phyloP scores from a whole-genome alignment of 2,797 vertebrate species.

The Capromys pilorides region DNA sequence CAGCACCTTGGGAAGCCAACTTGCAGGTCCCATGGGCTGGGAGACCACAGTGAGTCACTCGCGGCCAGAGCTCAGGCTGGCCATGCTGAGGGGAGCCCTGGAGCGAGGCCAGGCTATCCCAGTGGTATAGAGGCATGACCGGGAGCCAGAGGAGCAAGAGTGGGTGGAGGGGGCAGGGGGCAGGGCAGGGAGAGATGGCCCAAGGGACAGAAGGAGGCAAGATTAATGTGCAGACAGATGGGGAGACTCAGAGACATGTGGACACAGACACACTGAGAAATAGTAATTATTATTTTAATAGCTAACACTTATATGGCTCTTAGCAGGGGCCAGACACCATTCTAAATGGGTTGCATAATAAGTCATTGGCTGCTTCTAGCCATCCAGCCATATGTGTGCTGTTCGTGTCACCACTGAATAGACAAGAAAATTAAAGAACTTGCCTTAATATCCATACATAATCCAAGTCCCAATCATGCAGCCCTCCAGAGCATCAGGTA shows the following conservation, averaged over 20 bases:
- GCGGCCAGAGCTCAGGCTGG: constrained; percentile 38
- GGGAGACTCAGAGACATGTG: constrained; percentile 34
- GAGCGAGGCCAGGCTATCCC: background rate
- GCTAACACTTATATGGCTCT: constrained; percentile 70
- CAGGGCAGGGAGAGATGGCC: constrained; percentile 31
- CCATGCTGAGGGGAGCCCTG: background rate
- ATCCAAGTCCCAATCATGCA: background rate
- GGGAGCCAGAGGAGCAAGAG: background rate
- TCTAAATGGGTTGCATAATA: constrained; percentile 57
- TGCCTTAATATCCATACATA: background rate
- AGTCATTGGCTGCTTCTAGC: constrained; percentile 3
- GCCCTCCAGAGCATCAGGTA: background rate
- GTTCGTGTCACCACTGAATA: constrained; percentile 12
- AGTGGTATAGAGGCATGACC: background rate
- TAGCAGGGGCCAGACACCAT: constrained; percentile 49
- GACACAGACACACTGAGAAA: constrained; percentile 66
- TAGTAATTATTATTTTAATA: constrained; percentile 79
- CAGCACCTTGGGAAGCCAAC: constrained; percentile 64
- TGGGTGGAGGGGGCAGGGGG: background rate
- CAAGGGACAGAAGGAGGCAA: constrained; percentile 27
- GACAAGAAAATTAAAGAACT: constrained; percentile 39
- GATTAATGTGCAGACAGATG: constrained; percentile 44
- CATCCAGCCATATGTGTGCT: background rate
- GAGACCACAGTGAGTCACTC: constrained; percentile 70
- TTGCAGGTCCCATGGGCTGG: constrained; percentile 62